Percentiles rank a stretch among this genome's conserved stretches.
phyloP scores from a whole-genome alignment of 2,113 vertebrate species.

The Notiomystis cincta region DNA sequence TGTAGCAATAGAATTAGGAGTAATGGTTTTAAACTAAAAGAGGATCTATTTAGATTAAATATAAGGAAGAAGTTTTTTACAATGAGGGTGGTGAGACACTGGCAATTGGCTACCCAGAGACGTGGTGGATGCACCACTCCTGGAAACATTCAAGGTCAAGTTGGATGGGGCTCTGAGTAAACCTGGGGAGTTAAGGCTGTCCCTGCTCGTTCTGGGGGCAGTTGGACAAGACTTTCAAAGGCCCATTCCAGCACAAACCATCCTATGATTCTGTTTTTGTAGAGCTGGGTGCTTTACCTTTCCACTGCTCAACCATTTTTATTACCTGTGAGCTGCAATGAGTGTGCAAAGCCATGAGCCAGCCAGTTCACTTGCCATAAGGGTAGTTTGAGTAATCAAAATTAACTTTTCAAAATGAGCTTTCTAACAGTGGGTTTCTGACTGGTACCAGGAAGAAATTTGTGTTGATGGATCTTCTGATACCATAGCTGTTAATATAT shows the following conservation, averaged over 20 bases:
- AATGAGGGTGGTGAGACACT: background rate
- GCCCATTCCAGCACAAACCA: background rate
- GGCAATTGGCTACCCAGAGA: rapidly evolving
- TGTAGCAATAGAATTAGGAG: background rate
- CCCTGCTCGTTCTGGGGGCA: background rate
- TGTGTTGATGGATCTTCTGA: background rate
- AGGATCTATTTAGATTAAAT: background rate
- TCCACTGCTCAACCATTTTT: background rate
- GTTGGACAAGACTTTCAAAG: background rate
- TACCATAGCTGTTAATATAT: background rate
- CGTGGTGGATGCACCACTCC: background rate
- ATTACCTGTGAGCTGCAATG: background rate
- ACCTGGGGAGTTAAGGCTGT: background rate
- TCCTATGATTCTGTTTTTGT: background rate
- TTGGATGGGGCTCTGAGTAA: background rate
- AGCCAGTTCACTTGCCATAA: background rate
- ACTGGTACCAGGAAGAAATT: background rate
- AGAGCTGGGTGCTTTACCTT: background rate
- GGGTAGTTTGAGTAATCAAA: background rate
- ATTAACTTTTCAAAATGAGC: background rate
- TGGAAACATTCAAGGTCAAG: background rate
- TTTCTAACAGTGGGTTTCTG: background rate
- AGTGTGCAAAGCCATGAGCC: background rate
- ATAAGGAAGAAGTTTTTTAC: background rate
- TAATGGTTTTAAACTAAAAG: background rate